Conservation (phyloP, 2,113 vertebrate species). For the Lepidothrix coronata region DNA sequence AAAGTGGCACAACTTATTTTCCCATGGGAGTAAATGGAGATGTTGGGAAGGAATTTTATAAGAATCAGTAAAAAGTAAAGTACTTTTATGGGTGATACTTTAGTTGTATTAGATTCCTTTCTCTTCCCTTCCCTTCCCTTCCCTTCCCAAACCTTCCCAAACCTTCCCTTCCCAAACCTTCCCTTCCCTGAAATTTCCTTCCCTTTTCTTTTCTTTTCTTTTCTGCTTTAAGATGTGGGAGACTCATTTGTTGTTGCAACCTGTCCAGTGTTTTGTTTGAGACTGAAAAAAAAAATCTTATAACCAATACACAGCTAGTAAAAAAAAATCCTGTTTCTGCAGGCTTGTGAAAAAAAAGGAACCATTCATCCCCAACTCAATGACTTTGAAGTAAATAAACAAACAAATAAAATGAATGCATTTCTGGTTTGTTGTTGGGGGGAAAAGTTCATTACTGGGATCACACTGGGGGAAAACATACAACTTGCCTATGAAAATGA, state of each 20-base stretch:
- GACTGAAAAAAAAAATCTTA: background rate
- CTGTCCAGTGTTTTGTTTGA: background rate
- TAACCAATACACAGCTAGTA: background rate
- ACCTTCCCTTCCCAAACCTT: too few relatives aligned
- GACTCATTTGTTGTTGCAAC: background rate
- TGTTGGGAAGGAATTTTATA: too few relatives aligned
- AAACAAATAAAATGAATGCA: slow-evolving; percentile 3
- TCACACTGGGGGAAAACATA: background rate
- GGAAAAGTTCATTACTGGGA: slow-evolving; percentile 36
- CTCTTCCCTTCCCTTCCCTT: too few relatives aligned
- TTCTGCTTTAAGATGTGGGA: background rate
- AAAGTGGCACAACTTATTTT: too few relatives aligned
- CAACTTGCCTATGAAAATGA: background rate
- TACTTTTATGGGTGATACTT: too few relatives aligned
- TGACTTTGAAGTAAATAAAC: slow-evolving; percentile 18
- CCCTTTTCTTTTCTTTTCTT: rapidly evolving
- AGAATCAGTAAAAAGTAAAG: too few relatives aligned
- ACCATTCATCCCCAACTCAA: background rate
- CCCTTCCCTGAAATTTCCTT: too few relatives aligned
- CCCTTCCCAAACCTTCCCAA: too few relatives aligned
- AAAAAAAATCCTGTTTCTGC: background rate
- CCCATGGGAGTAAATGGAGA: too few relatives aligned
- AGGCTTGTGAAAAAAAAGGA: background rate
- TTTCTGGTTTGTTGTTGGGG: slow-evolving; percentile 17
- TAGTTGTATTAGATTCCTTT: too few relatives aligned